Evolutionary conservation across 2,888 invertebrate genomes (phyloP), one percentile per base, ranked within the genome.

Genomic region (Operophtera brumata): DNA sequence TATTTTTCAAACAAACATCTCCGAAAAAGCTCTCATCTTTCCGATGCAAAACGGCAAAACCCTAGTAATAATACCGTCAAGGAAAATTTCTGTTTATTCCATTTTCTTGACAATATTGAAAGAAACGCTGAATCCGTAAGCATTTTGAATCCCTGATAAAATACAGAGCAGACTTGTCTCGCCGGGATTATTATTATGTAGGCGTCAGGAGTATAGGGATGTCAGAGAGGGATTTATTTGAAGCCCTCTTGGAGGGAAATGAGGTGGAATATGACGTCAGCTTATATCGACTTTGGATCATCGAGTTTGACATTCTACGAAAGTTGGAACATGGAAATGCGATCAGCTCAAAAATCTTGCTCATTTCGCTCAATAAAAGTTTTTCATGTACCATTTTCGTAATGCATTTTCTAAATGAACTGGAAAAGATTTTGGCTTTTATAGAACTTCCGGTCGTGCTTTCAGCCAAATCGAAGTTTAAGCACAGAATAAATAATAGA

Each of bases 231-330:
- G 78, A 80, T 80, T 79, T 77, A 69, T 70, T 67, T 67, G 65
- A 70, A 75, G 75, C 71, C 73, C 75, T 75, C 76, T 77, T 71
- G 67, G 63, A 64, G 67, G 67, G 67, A 80, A 83, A 84, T 84
- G 84, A 80, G 73, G 76, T 70, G 75, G 75, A 75, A 78, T 69
- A 59, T 74, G 75, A 77, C 70, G 76, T 73, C 74, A 73, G 75
- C 74, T 61, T 57, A 67, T 71, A 71, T 73, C 54, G 56, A 53
- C 52, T 48, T 52, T 57, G 59, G 62, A 62, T 62, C 46, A 55
- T 58, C 26, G 49, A 52, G 54, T 47, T 57, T 55, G 52, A 57
- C 47, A 43, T 50, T 53, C 50, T 53, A 54, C 43, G 34, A 37
- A 41, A 32, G 43, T 45, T 36, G 40, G 28, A 32, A 44, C 47